Evolutionary conservation across 2,888 invertebrate species (phyloP).

Genomic region (Drosophila histrio): DNA sequence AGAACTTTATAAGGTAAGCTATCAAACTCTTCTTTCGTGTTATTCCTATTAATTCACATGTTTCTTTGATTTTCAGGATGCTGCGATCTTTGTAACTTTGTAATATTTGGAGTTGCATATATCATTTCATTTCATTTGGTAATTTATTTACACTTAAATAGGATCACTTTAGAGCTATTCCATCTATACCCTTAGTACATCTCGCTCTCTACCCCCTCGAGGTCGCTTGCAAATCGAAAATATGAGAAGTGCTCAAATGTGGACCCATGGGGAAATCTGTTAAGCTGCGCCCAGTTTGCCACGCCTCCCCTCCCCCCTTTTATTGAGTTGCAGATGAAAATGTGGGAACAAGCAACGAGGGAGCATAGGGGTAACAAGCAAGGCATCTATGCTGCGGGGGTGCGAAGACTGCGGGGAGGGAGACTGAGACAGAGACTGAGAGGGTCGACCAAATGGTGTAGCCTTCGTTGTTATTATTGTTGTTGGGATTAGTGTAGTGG

Average conservation of each 20-base stretch:
- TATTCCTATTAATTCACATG: no score
- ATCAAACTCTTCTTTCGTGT: no score
- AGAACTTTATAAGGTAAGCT: no score
- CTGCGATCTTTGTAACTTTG: no score
- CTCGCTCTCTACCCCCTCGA: neutral
- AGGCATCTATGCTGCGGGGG: constrained; percentile 17
- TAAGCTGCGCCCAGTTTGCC: constrained; percentile 22
- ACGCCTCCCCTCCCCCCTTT: neutral
- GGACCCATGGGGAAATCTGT: constrained; percentile 30
- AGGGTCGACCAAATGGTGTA: constrained; percentile 29
- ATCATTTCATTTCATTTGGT: neutral
- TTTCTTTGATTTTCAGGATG: no score
- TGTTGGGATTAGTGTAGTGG: constrained; percentile 43
- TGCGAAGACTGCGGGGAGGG: neutral
- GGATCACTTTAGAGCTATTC: constrained; percentile 1
- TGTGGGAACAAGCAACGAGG: constrained; percentile 25
- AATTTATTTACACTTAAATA: neutral
- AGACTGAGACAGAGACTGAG: neutral
- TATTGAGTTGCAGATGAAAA: constrained; percentile 14
- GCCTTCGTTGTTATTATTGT: constrained; percentile 16
- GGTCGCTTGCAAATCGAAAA: constrained; percentile 39
- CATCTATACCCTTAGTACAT: neutral
- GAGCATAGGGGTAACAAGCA: constrained; percentile 16
- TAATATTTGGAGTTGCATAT: neutral
- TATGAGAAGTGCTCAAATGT: constrained; percentile 38